phyloP scores from a whole-genome alignment of 1,140 invertebrate species.

The Drosophila orosa region DNA sequence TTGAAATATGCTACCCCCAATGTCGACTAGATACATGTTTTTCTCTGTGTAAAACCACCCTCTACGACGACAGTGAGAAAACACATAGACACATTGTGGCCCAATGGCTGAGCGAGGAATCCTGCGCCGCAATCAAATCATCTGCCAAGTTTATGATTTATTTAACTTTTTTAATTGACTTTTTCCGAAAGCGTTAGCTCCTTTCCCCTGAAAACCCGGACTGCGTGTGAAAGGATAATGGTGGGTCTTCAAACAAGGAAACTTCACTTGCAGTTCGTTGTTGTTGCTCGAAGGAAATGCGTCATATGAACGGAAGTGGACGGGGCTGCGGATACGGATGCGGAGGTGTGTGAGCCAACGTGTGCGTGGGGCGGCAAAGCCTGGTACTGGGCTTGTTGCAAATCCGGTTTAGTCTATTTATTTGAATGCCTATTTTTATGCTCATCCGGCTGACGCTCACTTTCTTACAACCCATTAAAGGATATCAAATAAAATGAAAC shows the following conservation, averaged over 20 bases:
- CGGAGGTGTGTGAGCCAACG: slow-evolving; percentile 50
- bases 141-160: slow-evolving; percentile 84
- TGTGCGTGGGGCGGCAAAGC: slow-evolving; percentile 24
- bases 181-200: slow-evolving; percentile 65
- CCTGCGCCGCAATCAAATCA: slow-evolving; percentile 83
- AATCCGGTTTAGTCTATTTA: slow-evolving; percentile 79
- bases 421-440: slow-evolving; percentile 79
- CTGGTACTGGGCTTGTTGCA: slow-evolving; percentile 53
- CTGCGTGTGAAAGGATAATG: slow-evolving; percentile 84
- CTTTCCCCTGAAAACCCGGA: slow-evolving; percentile 37
- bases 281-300: slow-evolving; percentile 58
- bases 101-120: slow-evolving; percentile 48
- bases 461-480: slow-evolving; percentile 26
- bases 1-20: not conserved
- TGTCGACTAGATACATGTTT: not conserved
- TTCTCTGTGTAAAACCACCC: slow-evolving; percentile 20
- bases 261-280: slow-evolving; percentile 68
- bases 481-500: slow-evolving; percentile 33
- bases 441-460: slow-evolving; percentile 63
- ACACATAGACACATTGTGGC: slow-evolving; percentile 59
- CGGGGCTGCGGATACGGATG: slow-evolving; percentile 38
- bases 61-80: slow-evolving; percentile 4
- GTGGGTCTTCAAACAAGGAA: slow-evolving; percentile 65
- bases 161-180: slow-evolving; percentile 84
- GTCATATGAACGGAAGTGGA: slow-evolving; percentile 61